Percentiles rank a stretch among this genome's conserved stretches.
Conservation (phyloP, 2,113 vertebrate genomes). For the Haliaeetus leucogaster region DNA sequence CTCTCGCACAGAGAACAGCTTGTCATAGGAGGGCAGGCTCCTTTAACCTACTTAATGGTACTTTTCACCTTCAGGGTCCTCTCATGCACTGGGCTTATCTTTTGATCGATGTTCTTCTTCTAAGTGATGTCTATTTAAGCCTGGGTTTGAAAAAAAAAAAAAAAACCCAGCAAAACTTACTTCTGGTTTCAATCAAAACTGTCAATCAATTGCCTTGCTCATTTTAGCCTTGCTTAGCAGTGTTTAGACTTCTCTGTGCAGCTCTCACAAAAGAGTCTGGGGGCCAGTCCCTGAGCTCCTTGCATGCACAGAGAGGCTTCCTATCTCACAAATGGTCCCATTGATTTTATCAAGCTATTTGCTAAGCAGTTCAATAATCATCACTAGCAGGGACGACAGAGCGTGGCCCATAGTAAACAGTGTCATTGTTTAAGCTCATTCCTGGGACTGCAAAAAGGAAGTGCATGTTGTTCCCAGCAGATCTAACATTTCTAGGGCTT, state of each 20-base stretch:
- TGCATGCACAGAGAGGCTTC: not conserved
- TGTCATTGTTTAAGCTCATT: not conserved
- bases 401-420: not conserved
- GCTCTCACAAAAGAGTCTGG: rapidly evolving
- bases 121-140: not conserved
- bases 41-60: not conserved
- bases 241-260: not conserved
- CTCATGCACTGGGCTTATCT: not conserved
- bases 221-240: not conserved
- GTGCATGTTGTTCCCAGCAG: not conserved
- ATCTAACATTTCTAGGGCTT: not conserved
- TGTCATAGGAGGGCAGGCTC: not conserved
- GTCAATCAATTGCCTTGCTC: not conserved
- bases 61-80: not conserved
- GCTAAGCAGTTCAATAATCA: not conserved
- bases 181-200: not conserved
- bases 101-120: not conserved
- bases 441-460: not conserved
- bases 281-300: not conserved
- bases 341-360: not conserved
- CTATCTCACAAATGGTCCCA: rapidly evolving
- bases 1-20: not conserved
- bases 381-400: not conserved
- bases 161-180: not conserved
- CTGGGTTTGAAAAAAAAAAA: not conserved